These are phyloP conservation scores for Phenganax subtilis DNA, from an alignment of 92 coral and sea anemone genomes.

Conservation along the genomic window DNA sequence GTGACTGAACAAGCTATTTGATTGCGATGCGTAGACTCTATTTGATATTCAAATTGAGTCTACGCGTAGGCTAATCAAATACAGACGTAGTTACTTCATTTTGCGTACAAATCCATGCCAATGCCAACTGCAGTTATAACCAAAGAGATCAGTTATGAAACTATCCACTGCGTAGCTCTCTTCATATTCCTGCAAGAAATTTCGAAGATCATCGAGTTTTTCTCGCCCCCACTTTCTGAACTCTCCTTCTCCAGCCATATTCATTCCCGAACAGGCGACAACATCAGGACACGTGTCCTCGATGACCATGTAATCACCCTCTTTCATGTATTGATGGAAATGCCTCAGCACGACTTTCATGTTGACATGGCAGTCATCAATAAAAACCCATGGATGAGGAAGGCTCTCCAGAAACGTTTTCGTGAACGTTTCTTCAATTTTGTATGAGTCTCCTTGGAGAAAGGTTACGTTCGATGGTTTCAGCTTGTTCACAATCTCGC, in stretches of 20 bases:
- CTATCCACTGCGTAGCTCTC: conserved; percentile 43
- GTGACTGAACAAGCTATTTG: too few relatives aligned
- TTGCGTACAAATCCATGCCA: conserved; percentile 47
- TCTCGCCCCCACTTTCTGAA: conserved; percentile 20
- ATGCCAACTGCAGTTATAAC: conserved; percentile 39
- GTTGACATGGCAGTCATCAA: conserved; percentile 48
- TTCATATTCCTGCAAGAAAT: conserved; percentile 38
- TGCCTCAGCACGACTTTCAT: conserved; percentile 35
- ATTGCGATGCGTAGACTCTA: too few relatives aligned
- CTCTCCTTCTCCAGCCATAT: not conserved
- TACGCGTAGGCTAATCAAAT: too few relatives aligned
- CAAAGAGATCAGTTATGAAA: conserved; percentile 41
- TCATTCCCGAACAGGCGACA: not conserved
- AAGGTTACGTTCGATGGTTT: conserved; percentile 43
- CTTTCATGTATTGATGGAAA: conserved; percentile 27
- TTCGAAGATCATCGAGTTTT: conserved; percentile 15
- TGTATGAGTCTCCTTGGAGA: conserved; percentile 42
- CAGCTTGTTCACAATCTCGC: conserved; percentile 33
- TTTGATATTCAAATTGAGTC: too few relatives aligned
- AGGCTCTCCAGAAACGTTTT: conserved; percentile 31
- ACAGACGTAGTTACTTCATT: conserved; percentile 31
- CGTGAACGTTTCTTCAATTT: conserved; percentile 42
- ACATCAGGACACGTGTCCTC: conserved; percentile 44
- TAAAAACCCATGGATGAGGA: conserved; percentile 45
- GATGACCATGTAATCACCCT: conserved; percentile 36